Evolutionary conservation across 2,797 vertebrate species (phyloP).

Genomic region (Gymnodraco acuticeps): DNA sequence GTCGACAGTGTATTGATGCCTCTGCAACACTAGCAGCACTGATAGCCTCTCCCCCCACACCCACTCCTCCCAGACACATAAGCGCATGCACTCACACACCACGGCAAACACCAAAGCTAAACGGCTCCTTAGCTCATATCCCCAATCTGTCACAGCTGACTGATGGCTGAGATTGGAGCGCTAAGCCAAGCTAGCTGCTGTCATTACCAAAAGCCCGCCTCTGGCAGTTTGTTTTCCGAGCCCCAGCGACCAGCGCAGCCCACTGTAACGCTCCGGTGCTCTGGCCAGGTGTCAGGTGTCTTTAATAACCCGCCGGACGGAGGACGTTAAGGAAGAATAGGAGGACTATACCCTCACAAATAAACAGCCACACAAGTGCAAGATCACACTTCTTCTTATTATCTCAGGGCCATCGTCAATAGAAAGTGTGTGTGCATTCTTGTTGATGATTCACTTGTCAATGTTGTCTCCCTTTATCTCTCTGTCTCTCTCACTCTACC

Average conservation of each 20-base stretch:
- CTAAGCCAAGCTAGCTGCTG: slow-evolving; percentile 80
- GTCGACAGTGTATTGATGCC: slow-evolving; percentile 86
- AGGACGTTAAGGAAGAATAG: slow-evolving; percentile 43
- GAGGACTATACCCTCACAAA: slow-evolving; percentile 41
- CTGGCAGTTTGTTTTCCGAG: slow-evolving; percentile 76
- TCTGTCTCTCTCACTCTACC: slow-evolving; percentile 46
- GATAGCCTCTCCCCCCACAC: slow-evolving; percentile 55
- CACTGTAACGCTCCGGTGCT: slow-evolving; percentile 51
- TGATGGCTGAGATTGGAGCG: slow-evolving; percentile 81
- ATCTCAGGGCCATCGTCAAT: slow-evolving; percentile 55
- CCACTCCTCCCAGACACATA: slow-evolving; percentile 55
- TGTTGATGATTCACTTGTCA: slow-evolving; percentile 43
- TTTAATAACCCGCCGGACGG: slow-evolving; percentile 51
- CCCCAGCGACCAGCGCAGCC: slow-evolving; percentile 39
- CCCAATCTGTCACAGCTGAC: slow-evolving; percentile 85
- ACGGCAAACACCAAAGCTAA: slow-evolving; percentile 76
- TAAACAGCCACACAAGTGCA: slow-evolving; percentile 30
- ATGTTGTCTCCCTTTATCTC: slow-evolving; percentile 39
- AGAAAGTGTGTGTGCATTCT: slow-evolving; percentile 35
- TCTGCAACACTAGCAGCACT: slow-evolving; percentile 83
- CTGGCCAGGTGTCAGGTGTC: slow-evolving; percentile 72
- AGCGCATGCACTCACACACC: slow-evolving; percentile 55
- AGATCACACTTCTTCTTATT: slow-evolving; percentile 50
- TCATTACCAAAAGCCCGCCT: slow-evolving; percentile 78
- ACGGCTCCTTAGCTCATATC: slow-evolving; percentile 83